Base-by-base conservation (phyloP, 2,113 vertebrate species). In the Urocynchramus pylzowi region DNA sequence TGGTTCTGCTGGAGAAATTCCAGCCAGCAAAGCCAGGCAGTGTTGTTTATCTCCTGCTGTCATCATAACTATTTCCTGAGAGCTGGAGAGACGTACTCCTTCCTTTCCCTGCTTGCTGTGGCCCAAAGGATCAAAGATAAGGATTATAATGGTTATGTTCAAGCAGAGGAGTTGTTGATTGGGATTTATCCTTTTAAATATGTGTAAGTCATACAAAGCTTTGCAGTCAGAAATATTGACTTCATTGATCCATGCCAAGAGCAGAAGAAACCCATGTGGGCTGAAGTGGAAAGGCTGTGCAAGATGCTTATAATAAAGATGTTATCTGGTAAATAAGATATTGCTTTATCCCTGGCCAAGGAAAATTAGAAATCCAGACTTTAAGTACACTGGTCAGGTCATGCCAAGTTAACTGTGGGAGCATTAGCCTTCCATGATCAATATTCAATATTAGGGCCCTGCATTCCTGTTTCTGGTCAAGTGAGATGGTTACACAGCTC, bases 131-230 rank as follows among this genome's bases (percentile, higher is more conserved):
- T 97, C 97, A 97, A 95, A 97, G 95, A 87, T 83, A 94, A 89
- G 96, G 96, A 97, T 97, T 97, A 97, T 93, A 80, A 95, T 76
- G 79, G 94, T 76, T 94, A 87, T 75, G 70, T 96, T 97, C 95
- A 79, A 94, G 79, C 89, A 77, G 85, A 88, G 69, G 53, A 80
- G 86, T 89, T 96, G 93, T 96, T 97, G 95, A 92, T 97, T 94
- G 82, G 84, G 68, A 91, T 97, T 96, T 95, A 97, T 97, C 97
- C 96, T 91, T 97, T 98, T 97, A 97, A 97, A 97, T 96, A 95
- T 87, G 89, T 92, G 96, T 95, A 95, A 97, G 95, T 96, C 95
- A 93, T 90, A 97, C 95, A 96, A 91, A 93, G 90, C 94, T 96
- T 82, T 94, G 89, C 93, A 91, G 93, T 97, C 94, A 97, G 96